Evolutionary conservation across 2,888 invertebrate genomes (phyloP).

Genomic region (Malthinus flaveolus): DNA sequence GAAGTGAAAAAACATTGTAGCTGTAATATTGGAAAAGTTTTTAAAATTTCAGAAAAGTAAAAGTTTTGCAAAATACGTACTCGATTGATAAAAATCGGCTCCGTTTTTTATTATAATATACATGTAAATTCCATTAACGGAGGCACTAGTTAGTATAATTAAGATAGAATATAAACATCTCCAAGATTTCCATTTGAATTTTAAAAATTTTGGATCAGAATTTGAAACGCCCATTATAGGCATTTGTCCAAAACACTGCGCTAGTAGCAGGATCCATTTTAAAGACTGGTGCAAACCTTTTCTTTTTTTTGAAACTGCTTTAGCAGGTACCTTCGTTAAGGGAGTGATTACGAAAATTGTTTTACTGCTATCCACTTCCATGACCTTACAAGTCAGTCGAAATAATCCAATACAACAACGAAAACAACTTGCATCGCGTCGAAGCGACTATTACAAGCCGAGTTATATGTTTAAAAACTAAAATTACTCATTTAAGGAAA

Average conservation of each 20-base stretch:
- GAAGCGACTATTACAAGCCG: no score
- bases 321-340: no score
- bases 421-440: no score
- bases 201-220: conserved; percentile 7
- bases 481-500: no score
- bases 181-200: conserved; percentile 28
- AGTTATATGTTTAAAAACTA: no score
- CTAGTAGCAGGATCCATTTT: conserved; percentile 26
- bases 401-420: no score
- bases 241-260: conserved; percentile 31
- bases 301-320: neutral
- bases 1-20: conserved; percentile 59
- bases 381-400: no score
- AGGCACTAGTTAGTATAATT: neutral
- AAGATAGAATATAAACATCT: conserved; percentile 11
- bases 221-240: conserved; percentile 25
- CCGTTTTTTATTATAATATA: neutral
- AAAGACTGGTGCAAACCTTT: conserved; percentile 13
- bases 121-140: neutral
- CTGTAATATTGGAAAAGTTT: conserved; percentile 37
- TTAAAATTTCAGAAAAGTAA: no score
- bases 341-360: no score
- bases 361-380: no score
- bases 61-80: conserved; percentile 7
- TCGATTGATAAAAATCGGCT: neutral